A percentile compares a stretch with the other conserved stretches of the same genome.
Conservation (phyloP, 1,140 invertebrate genomes). For the Mamestra configurata region DNA sequence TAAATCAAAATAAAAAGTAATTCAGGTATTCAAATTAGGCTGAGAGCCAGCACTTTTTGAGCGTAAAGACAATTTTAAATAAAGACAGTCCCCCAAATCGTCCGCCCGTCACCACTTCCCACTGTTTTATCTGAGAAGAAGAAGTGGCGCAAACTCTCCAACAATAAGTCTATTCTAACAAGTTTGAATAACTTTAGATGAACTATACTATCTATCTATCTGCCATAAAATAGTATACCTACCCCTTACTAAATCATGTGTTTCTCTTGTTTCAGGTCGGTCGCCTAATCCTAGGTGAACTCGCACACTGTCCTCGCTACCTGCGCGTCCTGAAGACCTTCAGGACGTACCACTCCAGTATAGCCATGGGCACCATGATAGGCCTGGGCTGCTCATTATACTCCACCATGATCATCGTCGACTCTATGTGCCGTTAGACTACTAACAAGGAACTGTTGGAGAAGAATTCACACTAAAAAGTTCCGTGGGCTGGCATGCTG, state of each 20-base stretch:
- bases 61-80: no score
- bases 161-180: no score
- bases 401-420: constrained; percentile 83
- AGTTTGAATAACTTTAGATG: no score
- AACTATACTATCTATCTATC: no score
- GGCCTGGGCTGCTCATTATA: constrained; percentile 90
- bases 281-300: constrained; percentile 89
- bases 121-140: no score
- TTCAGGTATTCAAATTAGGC: no score
- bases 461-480: not conserved
- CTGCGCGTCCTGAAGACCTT: constrained; percentile 91
- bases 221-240: no score
- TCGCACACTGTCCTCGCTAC: constrained; percentile 92
- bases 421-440: constrained; percentile 78
- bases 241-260: not conserved
- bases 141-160: no score
- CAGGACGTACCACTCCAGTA: constrained; percentile 90
- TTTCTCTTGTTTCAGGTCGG: constrained; percentile 87
- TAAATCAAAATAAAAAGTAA: no score
- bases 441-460: constrained; percentile 11
- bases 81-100: no score
- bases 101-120: no score
- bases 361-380: constrained; percentile 92
- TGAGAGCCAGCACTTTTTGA: no score
- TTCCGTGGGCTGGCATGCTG: constrained; percentile 45